Percentiles rank a stretch among this genome's conserved stretches.
Evolutionary conservation across 2,888 invertebrate genomes (phyloP).

Genomic region (Drosophila infuscata): DNA sequence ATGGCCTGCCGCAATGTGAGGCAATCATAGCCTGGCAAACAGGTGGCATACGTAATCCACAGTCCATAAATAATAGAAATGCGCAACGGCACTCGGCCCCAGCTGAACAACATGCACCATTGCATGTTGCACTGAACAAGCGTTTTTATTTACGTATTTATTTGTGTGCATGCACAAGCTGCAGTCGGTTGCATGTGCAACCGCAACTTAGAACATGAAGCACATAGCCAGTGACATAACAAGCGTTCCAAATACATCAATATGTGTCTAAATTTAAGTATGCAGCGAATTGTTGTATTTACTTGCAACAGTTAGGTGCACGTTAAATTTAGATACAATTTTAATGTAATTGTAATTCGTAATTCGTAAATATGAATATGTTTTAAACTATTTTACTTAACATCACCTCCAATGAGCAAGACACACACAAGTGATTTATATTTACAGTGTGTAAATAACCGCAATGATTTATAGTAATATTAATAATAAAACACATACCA

Average conservation of each 20-base stretch:
- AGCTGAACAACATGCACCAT: constrained; percentile 45
- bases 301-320: background rate
- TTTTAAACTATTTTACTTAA: background rate
- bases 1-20: background rate
- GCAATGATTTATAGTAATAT: background rate
- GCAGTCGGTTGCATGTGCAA: constrained; percentile 1
- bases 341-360: background rate
- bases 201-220: constrained; percentile 23
- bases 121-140: constrained; percentile 30
- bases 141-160: constrained; percentile 26
- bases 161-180: background rate
- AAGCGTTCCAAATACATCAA: background rate
- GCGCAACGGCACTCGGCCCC: constrained; percentile 39
- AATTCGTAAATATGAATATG: background rate
- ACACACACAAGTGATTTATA: background rate
- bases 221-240: background rate
- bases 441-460: too few relatives aligned
- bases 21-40: constrained; percentile 26
- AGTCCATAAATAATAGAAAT: constrained; percentile 69
- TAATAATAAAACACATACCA: background rate
- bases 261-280: background rate
- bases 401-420: background rate
- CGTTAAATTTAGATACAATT: background rate
- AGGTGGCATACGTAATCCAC: constrained; percentile 64
- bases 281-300: background rate